phyloP scores from a whole-genome alignment of 2,113 vertebrate species.

The Gallinago undulata region DNA sequence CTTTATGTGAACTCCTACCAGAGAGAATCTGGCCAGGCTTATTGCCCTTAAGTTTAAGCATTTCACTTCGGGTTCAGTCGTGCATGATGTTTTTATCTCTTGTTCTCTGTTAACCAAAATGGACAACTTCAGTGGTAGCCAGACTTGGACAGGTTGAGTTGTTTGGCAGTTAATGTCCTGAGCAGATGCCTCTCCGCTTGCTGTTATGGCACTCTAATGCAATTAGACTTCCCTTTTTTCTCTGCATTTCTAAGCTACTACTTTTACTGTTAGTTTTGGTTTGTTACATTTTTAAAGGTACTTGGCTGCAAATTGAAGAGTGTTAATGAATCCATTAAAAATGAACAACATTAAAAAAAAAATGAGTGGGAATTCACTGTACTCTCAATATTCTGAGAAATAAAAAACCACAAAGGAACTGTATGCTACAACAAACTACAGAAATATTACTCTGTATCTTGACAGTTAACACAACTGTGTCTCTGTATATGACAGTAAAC shows the following conservation, averaged over 20 bases:
- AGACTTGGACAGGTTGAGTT: not conserved
- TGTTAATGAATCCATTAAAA: not conserved
- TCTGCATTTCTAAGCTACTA: not conserved
- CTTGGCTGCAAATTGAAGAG: not conserved
- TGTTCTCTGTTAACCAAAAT: not conserved
- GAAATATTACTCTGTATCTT: not conserved
- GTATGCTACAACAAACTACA: not conserved
- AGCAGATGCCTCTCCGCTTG: not conserved
- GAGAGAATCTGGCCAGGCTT: not conserved
- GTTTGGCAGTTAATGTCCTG: not conserved
- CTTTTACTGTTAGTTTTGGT: not conserved
- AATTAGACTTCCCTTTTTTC: not conserved
- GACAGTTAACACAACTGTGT: not conserved
- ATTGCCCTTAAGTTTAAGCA: not conserved
- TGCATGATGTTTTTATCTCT: not conserved
- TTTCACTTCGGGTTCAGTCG: not conserved
- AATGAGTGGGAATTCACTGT: not conserved
- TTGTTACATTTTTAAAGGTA: not conserved
- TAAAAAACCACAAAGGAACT: not conserved
- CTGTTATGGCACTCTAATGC: not conserved
- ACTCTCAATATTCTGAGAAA: not conserved
- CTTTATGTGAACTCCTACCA: not conserved
- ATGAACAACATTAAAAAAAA: not conserved
- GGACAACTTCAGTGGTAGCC: not conserved
- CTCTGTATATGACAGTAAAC: not conserved